Evolutionary conservation across 2,888 invertebrate species (phyloP).

Genomic region (Lordiphosa fenestrarum): DNA sequence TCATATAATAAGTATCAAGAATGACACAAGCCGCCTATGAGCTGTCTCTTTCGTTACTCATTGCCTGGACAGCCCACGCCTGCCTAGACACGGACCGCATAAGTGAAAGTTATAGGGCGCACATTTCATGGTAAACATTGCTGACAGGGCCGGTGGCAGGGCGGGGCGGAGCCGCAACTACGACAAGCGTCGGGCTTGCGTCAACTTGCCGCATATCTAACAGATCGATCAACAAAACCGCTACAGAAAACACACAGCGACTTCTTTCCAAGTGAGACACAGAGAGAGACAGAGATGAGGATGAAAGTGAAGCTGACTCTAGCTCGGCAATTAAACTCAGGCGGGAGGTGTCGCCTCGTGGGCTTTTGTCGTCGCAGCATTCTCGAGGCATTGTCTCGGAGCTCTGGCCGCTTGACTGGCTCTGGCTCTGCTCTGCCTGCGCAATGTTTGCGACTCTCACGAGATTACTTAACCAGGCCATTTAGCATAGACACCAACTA

Average conservation of each 20-base stretch:
- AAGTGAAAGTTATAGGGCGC: conserved; percentile 69
- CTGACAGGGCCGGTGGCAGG: conserved; percentile 24
- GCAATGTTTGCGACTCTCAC: conserved; percentile 70
- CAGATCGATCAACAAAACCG: conserved; percentile 64
- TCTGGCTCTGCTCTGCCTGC: conserved; percentile 47
- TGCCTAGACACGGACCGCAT: conserved; percentile 30
- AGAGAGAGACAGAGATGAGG: conserved; percentile 17
- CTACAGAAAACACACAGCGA: conserved; percentile 22
- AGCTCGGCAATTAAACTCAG: conserved; percentile 28
- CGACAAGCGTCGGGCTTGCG: conserved; percentile 32
- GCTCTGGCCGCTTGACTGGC: conserved; percentile 27
- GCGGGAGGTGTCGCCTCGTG: conserved; percentile 15
- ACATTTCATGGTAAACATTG: conserved; percentile 40
- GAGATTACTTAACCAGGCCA: conserved; percentile 73
- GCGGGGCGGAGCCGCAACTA: conserved; percentile 16
- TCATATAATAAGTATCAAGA: background rate
- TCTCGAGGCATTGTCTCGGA: conserved; percentile 42
- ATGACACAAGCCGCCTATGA: conserved; percentile 1
- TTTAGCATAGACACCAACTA: conserved; percentile 56
- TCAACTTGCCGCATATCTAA: conserved; percentile 63
- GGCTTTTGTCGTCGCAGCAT: conserved; percentile 48
- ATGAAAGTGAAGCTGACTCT: conserved; percentile 55
- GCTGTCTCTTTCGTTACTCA: conserved; percentile 16
- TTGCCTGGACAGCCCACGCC: conserved; percentile 25
- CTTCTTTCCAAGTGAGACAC: conserved; percentile 48